These are phyloP conservation scores for Laticauda colubrina DNA, from an alignment of 2,113 vertebrate species.

Conservation along the genomic window DNA sequence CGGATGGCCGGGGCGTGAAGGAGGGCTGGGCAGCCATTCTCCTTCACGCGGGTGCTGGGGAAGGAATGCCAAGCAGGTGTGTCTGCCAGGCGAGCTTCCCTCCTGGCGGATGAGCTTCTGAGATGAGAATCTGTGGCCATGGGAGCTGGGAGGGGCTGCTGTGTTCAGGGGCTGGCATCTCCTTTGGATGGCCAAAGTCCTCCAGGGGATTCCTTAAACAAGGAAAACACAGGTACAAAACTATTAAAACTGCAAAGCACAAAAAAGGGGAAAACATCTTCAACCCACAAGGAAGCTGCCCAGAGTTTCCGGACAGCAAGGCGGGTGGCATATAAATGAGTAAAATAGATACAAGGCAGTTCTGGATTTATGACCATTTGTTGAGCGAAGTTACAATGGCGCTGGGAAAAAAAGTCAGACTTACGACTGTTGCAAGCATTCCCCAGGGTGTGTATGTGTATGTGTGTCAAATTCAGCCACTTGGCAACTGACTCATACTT, in stretches of 20 bases:
- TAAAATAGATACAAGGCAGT: not conserved
- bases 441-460: no score
- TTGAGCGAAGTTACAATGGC: not conserved
- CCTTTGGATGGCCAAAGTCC: not conserved
- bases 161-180: not conserved
- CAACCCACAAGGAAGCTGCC: not conserved
- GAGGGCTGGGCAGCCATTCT: not conserved
- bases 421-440: not conserved
- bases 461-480: not conserved
- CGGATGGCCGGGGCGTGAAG: not conserved
- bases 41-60: not conserved
- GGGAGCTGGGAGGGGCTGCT: not conserved
- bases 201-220: not conserved
- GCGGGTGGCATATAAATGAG: not conserved
- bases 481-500: not conserved
- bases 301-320: not conserved
- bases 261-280: not conserved
- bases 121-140: not conserved
- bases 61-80: not conserved
- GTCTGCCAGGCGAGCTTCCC: not conserved
- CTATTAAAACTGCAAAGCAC: not conserved
- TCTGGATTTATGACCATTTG: not conserved
- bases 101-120: not conserved
- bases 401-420: not conserved
- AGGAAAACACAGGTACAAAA: not conserved